Evolutionary conservation across 2,113 vertebrate genomes (phyloP), one percentile per base, ranked within the genome.

Genomic region (Himantopus leucocephalus): DNA sequence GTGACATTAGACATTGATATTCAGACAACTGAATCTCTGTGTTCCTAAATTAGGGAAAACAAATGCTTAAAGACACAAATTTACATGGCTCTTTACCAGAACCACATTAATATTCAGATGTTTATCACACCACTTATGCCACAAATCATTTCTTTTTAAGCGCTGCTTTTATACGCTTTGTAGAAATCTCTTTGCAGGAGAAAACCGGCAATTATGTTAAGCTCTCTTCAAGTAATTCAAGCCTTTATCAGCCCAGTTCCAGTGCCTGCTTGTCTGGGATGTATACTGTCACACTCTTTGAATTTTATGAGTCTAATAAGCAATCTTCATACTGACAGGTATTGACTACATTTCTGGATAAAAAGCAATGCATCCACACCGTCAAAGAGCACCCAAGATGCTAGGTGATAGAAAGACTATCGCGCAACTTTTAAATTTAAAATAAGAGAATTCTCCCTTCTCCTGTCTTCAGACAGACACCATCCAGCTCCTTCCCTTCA

Each of bases 161-260:
- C 0, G 0, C 19, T 34, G 47, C 74, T 90, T 93, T 68, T 68
- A 72, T 75, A 68, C 10, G 53, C 88, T 93, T 73, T 66, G 75
- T 82, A 37, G 67, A 73, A 92, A 76, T 24, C 39, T 76, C 66
- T 79, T 20, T 85, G 71, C 50, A 53, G 75, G 90, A 94, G 91
- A 85, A 94, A 96, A 43, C 24, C 82, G 83, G 75, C 75, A 94
- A 92, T 95, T 93, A 92, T 37, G 62, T 47, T 56, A 50, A 97
- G 39, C 30, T 95, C 45, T 76, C 72, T 88, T 79, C 75, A 80
- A 94, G 92, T 35, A 88, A 90, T 80, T 90, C 41, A 14, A 95
- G 78, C 48, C 39, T 60, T 92, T 93, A 76, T 60, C 71, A 73
- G 88, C 75, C 83, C 58, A 53, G 85, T 20, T 64, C 55, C 71